A percentile compares a stretch with the other conserved stretches of the same genome.
Conservation (phyloP, 2,797 vertebrate species). For the Eremophila alpestris region DNA sequence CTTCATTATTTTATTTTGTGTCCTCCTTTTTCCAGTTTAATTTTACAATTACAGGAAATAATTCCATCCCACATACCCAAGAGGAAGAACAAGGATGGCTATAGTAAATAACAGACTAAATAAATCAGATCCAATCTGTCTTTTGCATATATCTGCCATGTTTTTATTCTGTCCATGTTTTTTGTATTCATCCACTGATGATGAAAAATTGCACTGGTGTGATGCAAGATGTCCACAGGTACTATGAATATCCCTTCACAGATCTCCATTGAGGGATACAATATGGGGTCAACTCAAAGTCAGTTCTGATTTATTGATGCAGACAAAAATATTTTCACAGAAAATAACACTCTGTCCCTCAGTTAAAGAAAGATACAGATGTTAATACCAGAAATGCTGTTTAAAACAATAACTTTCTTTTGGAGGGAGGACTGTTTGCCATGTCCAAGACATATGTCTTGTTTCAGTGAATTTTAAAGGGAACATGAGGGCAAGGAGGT, state of each 20-base stretch:
- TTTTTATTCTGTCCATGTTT: constrained; percentile 68
- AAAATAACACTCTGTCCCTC: constrained; percentile 50
- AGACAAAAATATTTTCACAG: constrained; percentile 69
- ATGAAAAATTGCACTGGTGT: constrained; percentile 71
- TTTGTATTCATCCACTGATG: constrained; percentile 63
- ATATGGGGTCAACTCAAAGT: constrained; percentile 73
- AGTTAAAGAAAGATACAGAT: constrained; percentile 64
- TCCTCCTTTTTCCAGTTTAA: background rate
- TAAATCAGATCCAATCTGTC: constrained; percentile 65
- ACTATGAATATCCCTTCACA: constrained; percentile 73
- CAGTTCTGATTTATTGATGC: constrained; percentile 74
- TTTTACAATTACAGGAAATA: constrained; percentile 57
- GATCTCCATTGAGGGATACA: constrained; percentile 66
- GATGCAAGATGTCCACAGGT: constrained; percentile 67
- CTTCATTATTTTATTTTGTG: background rate
- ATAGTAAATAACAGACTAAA: constrained; percentile 52
- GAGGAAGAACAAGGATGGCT: background rate
- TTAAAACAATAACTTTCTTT: constrained; percentile 58
- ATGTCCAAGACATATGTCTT: background rate
- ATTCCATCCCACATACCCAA: constrained; percentile 31
- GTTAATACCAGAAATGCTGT: constrained; percentile 62
- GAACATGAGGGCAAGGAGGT: background rate
- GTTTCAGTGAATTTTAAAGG: background rate
- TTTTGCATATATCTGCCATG: constrained; percentile 66
- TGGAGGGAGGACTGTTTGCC: constrained; percentile 20